Evolutionary conservation across 1,140 invertebrate species (phyloP), one percentile per base, ranked within the genome.

Genomic region (Nymphalis io): DNA sequence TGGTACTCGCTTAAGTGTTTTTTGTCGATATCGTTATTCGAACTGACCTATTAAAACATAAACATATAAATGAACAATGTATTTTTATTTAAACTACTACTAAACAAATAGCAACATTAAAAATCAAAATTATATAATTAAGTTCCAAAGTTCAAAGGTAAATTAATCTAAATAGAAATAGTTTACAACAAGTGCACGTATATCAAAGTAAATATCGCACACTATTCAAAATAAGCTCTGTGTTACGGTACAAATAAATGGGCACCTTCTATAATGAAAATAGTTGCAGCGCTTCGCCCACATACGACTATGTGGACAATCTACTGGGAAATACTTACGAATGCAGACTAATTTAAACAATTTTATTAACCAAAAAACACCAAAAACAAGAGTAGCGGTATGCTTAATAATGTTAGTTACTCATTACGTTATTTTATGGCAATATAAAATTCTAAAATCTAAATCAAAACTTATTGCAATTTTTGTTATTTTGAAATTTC

Each of bases 181-280:
- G 38, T 16, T 64, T 60, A 51, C 16, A 46, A 46, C 57, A 18
- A n/a, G 53, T 46, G 46, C 16, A 44, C 58, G 18, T 63, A 60
- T 70, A 48, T 75, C 70, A 60, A 68, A 71, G 55, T 59, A 72
- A 75, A 77, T 70, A 73, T 70, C 63, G 64, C 68, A 62, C 65
- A 73, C 67, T 71, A 73, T 77, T 75, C 69, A 75, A 78, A 80
- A 80, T 78, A 74, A 70, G 72, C 71, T 75, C 68, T 61, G 39
- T 72, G 62, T 57, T 77, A 75, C 74, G 71, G 60, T 73, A 79
- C 76, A 75, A 77, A 77, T 80, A 82, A 84, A 79, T 78, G 70
- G 71, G 67, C 74, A 73, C 77, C 74, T 74, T 62, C 59, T 63
- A 70, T 81, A 82, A 84, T 84, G 76, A 80, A 82, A 84, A 84